A percentile compares a stretch with the other conserved stretches of the same genome.
Evolutionary conservation across 2,888 invertebrate species (phyloP).

Genomic region (Nysson spinosus): DNA sequence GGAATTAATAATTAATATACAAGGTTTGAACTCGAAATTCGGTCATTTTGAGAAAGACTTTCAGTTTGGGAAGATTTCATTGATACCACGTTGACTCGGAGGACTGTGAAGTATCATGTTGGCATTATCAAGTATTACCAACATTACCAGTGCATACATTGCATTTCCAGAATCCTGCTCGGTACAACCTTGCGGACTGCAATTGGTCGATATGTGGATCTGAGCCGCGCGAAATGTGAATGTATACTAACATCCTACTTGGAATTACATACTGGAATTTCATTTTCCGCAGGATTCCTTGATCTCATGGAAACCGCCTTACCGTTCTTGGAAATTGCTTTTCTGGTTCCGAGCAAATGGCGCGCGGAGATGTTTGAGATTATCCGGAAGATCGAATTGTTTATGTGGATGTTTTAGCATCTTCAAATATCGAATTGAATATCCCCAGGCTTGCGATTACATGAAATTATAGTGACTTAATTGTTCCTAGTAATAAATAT

Average conservation of each 20-base stretch:
- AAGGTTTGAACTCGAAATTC: too few relatives aligned
- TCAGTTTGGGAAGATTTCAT: conserved; percentile 37
- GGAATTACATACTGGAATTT: conserved; percentile 38
- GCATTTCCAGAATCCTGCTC: conserved; percentile 36
- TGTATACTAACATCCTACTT: conserved; percentile 41
- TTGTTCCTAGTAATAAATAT: too few relatives aligned
- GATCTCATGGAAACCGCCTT: conserved; percentile 4
- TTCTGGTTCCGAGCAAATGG: background rate
- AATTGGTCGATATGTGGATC: conserved; percentile 19
- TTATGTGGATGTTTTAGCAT: background rate
- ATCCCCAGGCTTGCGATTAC: too few relatives aligned
- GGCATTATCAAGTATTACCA: conserved; percentile 6
- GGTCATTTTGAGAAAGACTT: too few relatives aligned
- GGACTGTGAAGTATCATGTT: too few relatives aligned
- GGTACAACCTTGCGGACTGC: background rate
- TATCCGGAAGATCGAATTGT: background rate
- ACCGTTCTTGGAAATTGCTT: background rate
- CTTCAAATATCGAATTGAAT: too few relatives aligned
- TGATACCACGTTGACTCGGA: too few relatives aligned
- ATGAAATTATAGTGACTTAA: too few relatives aligned
- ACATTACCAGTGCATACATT: conserved; percentile 19
- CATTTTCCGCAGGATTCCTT: conserved; percentile 35
- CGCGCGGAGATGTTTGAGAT: background rate
- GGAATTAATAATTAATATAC: too few relatives aligned
- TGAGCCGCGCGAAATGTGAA: conserved; percentile 3